These are phyloP conservation scores for Polydrusus cervinus DNA, from an alignment of 2,888 invertebrate species.

Conservation along the genomic window DNA sequence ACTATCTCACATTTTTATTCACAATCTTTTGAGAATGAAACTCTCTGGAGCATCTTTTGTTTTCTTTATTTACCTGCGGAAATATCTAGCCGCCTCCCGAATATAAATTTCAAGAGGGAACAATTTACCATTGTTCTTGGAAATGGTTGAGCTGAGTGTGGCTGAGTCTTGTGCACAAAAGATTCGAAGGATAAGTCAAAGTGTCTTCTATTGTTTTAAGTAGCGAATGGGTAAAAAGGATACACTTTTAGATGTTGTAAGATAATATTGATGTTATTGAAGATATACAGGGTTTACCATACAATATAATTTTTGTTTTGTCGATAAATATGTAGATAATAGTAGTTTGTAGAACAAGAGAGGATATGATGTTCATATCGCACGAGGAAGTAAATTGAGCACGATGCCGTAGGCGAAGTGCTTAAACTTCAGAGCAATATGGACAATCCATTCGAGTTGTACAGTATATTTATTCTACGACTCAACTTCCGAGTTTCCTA, in stretches of 20 bases:
- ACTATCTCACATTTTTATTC: constrained; percentile 16
- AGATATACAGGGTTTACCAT: no score
- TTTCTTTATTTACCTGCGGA: constrained; percentile 41
- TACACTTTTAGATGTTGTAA: neutral
- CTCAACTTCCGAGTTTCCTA: no score
- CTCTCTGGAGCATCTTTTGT: constrained; percentile 36
- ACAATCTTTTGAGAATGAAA: constrained; percentile 26
- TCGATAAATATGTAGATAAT: no score
- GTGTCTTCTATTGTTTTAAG: constrained; percentile 35
- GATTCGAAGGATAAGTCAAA: constrained; percentile 29
- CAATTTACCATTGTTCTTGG: constrained; percentile 48
- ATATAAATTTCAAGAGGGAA: constrained; percentile 43
- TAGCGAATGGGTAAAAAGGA: neutral
- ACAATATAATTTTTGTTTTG: no score
- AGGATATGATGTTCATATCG: no score
- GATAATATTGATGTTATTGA: neutral
- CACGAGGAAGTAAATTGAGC: no score
- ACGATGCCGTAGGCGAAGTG: no score
- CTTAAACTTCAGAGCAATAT: no score
- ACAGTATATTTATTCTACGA: no score
- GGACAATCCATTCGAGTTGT: no score
- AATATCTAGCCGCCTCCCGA: constrained; percentile 43
- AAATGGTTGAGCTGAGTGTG: constrained; percentile 31
- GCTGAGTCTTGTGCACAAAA: constrained; percentile 33
- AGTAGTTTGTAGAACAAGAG: no score